Conservation (phyloP, 2,797 vertebrate species). For the Scomberomorus guttatus region DNA sequence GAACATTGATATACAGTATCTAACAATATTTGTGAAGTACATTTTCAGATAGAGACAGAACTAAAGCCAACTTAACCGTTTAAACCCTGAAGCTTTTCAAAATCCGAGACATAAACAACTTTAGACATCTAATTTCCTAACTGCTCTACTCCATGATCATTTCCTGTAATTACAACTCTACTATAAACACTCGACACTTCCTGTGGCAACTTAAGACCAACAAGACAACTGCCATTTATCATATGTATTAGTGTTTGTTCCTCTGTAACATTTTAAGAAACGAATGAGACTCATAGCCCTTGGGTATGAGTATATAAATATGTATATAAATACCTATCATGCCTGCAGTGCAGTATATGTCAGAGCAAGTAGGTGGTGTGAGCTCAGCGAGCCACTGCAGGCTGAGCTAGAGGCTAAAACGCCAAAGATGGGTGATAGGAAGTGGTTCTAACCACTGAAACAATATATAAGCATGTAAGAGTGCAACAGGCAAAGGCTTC, state of each 20-base stretch:
- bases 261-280: background rate
- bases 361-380: constrained; percentile 8
- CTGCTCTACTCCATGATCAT: constrained; percentile 31
- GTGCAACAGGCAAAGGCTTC: constrained; percentile 14
- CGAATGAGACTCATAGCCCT: background rate
- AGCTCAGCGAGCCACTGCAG: background rate
- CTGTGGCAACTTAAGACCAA: constrained; percentile 27
- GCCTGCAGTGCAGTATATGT: background rate
- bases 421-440: constrained; percentile 54
- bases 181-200: constrained; percentile 51
- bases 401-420: background rate
- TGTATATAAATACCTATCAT: background rate
- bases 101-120: constrained; percentile 33
- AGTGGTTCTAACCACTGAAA: constrained; percentile 69
- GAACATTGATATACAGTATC: background rate
- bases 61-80: background rate
- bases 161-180: constrained; percentile 66
- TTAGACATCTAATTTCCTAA: constrained; percentile 40
- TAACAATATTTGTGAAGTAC: background rate
- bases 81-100: constrained; percentile 11
- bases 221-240: constrained; percentile 2
- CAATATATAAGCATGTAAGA: background rate
- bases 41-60: background rate
- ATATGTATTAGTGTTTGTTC: background rate
- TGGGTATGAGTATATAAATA: no score